Percentiles rank a stretch among this genome's conserved stretches.
These are phyloP conservation scores for Diacarnus erythraeanus DNA, from an alignment of 37 sponge, comb jelly and placozoan genomes.

Conservation along the genomic window DNA sequence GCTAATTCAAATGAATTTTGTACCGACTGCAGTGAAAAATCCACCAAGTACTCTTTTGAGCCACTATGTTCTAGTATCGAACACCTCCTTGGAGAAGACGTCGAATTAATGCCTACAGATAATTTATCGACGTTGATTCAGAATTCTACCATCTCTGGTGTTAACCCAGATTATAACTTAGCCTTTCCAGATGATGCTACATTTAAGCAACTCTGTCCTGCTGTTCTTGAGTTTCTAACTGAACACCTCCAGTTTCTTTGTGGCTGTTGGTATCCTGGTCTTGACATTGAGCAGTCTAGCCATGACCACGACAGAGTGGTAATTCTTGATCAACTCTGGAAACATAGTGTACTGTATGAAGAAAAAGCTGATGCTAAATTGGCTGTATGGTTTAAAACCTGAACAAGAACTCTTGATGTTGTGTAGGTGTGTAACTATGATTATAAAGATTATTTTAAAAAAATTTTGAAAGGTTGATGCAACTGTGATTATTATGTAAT, in stretches of 20 bases:
- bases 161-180: slow-evolving; percentile 3
- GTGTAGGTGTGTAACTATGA: too few relatives aligned
- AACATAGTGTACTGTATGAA: slow-evolving; percentile 21
- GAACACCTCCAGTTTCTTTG: slow-evolving; percentile 39
- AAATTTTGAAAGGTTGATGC: too few relatives aligned
- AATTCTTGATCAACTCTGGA: slow-evolving; percentile 44
- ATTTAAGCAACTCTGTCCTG: slow-evolving; percentile 25
- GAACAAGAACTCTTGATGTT: neutral
- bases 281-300: slow-evolving; percentile 25
- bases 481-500: too few relatives aligned
- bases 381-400: slow-evolving; percentile 36
- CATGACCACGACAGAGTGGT: neutral
- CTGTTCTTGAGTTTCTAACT: slow-evolving; percentile 17
- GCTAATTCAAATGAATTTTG: slow-evolving; percentile 21
- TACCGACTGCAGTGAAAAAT: neutral
- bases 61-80: slow-evolving; percentile 18
- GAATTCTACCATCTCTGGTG: slow-evolving; percentile 10
- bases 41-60: neutral
- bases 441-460: too few relatives aligned
- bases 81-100: slow-evolving; percentile 32
- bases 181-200: slow-evolving; percentile 14
- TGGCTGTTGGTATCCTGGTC: slow-evolving; percentile 62
- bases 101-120: slow-evolving; percentile 23
- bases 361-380: slow-evolving; percentile 1
- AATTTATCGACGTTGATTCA: slow-evolving; percentile 23